phyloP scores from a whole-genome alignment of 2,888 invertebrate genomes.

The Gisinianus flammeolus region DNA sequence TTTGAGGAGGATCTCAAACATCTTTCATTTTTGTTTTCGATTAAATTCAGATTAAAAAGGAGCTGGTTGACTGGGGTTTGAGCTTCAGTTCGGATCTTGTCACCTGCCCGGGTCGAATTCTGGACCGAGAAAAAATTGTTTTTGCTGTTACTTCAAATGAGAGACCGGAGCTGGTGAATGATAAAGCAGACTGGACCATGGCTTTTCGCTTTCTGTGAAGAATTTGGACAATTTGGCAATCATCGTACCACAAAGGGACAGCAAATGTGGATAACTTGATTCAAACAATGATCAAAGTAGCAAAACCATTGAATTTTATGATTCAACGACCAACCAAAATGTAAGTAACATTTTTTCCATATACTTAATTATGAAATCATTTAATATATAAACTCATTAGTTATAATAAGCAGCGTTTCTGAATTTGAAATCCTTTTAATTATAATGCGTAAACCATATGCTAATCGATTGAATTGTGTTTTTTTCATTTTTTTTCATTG shows the following conservation, averaged over 20 bases:
- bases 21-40: not conserved
- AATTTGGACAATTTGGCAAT: slow-evolving; percentile 57
- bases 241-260: slow-evolving; percentile 37
- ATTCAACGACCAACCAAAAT: not conserved
- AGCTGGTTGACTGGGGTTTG: slow-evolving; percentile 16
- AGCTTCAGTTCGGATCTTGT: not conserved
- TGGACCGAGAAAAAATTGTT: slow-evolving; percentile 71
- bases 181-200: slow-evolving; percentile 77
- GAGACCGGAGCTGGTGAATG: slow-evolving; percentile 63
- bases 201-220: slow-evolving; percentile 65
- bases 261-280: slow-evolving; percentile 39
- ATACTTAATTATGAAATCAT: not conserved
- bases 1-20: not conserved
- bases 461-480: not conserved
- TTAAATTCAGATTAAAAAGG: not conserved
- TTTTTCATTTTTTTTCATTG: not conserved
- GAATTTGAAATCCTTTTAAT: not conserved
- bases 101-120: slow-evolving; percentile 68
- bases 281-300: slow-evolving; percentile 42
- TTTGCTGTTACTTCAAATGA: slow-evolving; percentile 27
- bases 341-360: not conserved
- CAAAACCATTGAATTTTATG: slow-evolving; percentile 23
- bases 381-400: not conserved
- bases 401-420: not conserved
- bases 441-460: not conserved